Evolutionary conservation across 2,888 invertebrate genomes (phyloP).

Genomic region (Herminia tarsipennalis): DNA sequence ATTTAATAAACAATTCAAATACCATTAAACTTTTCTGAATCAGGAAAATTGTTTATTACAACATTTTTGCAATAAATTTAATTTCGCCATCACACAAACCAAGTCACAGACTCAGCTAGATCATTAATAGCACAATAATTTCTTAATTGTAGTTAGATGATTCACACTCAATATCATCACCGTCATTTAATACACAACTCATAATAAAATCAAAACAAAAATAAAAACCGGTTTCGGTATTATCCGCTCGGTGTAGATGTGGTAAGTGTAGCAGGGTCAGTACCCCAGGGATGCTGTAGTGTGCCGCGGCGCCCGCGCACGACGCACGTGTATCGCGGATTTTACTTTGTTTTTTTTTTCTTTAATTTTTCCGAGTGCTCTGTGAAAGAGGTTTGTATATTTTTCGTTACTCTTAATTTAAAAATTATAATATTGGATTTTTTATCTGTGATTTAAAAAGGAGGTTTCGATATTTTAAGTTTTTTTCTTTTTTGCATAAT

Average conservation of each 20-base stretch:
- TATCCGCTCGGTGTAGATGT: conserved; percentile 18
- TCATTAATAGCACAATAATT: too few species aligned
- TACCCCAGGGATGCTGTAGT: conserved; percentile 47
- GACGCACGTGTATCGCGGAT: conserved; percentile 35
- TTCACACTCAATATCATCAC: neutral
- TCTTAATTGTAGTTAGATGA: neutral
- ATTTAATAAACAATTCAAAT: too few species aligned
- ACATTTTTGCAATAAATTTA: too few species aligned
- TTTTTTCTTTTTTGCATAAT: too few species aligned
- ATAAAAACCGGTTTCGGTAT: conserved; percentile 21
- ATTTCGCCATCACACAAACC: too few species aligned
- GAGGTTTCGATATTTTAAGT: neutral
- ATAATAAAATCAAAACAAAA: conserved; percentile 8
- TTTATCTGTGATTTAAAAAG: neutral
- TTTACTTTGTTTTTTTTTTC: conserved; percentile 13
- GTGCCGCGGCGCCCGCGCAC: conserved; percentile 39
- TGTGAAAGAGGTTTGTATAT: conserved; percentile 33
- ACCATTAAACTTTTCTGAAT: too few species aligned
- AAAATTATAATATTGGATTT: neutral
- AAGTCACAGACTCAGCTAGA: too few species aligned
- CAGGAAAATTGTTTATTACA: too few species aligned
- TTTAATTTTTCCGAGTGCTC: conserved; percentile 5
- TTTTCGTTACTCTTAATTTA: too few species aligned
- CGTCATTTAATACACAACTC: neutral
- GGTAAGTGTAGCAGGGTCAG: conserved; percentile 26